Percentiles rank a stretch among this genome's conserved stretches.
phyloP scores from a whole-genome alignment of 1,140 invertebrate genomes.

The Choristoneura fumiferana region DNA sequence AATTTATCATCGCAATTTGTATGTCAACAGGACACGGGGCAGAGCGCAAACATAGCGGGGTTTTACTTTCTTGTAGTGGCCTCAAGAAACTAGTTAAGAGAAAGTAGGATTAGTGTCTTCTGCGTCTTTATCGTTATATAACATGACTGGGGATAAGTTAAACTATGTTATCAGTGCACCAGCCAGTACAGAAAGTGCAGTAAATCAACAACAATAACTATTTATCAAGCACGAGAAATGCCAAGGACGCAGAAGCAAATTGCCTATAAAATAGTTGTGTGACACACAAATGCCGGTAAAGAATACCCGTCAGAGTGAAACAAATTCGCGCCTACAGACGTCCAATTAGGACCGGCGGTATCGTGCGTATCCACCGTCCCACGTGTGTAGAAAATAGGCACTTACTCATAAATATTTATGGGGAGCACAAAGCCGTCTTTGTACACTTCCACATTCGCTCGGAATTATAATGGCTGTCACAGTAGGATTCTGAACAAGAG shows the following conservation, averaged over 20 bases:
- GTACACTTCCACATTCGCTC: conserved; percentile 70
- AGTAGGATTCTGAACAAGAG: conserved; percentile 68
- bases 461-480: conserved; percentile 74
- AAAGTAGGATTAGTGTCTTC: conserved; percentile 71
- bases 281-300: conserved; percentile 32
- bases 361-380: conserved; percentile 66
- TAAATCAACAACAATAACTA: neutral
- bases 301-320: conserved; percentile 45
- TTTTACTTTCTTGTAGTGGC: conserved; percentile 75
- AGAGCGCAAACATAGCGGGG: conserved; percentile 63
- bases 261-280: conserved; percentile 36
- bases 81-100: conserved; percentile 74
- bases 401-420: conserved; percentile 75
- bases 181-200: neutral
- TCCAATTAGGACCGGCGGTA: conserved; percentile 62
- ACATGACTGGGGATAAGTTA: conserved; percentile 20
- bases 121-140: conserved; percentile 65
- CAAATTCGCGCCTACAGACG: conserved; percentile 58
- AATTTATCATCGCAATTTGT: conserved; percentile 67
- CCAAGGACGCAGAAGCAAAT: conserved; percentile 23
- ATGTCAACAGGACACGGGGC: conserved; percentile 71
- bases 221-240: neutral
- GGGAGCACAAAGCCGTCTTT: conserved; percentile 65
- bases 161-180: neutral
- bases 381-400: conserved; percentile 68